A percentile compares a stretch with the other conserved stretches of the same genome.
Evolutionary conservation across 1,140 invertebrate species (phyloP).

Genomic region (Musca domestica): DNA sequence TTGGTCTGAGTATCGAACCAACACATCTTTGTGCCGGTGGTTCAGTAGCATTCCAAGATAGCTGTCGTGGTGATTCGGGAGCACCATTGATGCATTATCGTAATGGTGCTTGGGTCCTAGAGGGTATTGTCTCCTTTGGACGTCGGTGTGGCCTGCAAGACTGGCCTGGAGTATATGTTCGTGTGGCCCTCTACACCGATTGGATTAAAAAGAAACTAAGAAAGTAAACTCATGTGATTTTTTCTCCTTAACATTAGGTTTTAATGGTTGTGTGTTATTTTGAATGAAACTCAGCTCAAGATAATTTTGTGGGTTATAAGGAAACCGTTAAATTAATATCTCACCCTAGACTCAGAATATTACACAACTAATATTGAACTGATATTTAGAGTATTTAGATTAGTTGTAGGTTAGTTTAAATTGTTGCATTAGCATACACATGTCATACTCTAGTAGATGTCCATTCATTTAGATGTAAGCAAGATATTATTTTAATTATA

Average conservation of each 20-base stretch:
- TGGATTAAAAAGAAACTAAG: constrained; percentile 53
- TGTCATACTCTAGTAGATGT: too few species aligned
- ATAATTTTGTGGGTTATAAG: too few species aligned
- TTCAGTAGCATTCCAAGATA: constrained; percentile 57
- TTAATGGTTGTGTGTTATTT: too few species aligned
- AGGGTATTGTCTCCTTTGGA: constrained; percentile 61
- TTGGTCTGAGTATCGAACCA: constrained; percentile 22
- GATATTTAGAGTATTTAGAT: too few species aligned
- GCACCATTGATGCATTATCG: constrained; percentile 61
- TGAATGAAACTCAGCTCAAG: too few species aligned
- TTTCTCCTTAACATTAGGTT: too few species aligned
- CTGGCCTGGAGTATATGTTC: constrained; percentile 58
- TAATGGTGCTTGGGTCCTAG: constrained; percentile 55
- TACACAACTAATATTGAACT: neutral
- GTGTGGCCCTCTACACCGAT: constrained; percentile 51
- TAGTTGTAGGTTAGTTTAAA: too few species aligned
- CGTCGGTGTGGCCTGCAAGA: constrained; percentile 52
- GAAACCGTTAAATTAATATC: too few species aligned
- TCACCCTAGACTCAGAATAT: neutral
- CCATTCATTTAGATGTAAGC: too few species aligned
- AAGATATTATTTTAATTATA: too few species aligned
- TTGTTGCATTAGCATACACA: too few species aligned
- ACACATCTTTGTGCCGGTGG: constrained; percentile 63
- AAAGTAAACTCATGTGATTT: too few species aligned
- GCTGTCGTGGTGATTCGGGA: constrained; percentile 69